These are phyloP conservation scores for Leucophenga montana DNA, from an alignment of 2,888 invertebrate species.

Conservation along the genomic window DNA sequence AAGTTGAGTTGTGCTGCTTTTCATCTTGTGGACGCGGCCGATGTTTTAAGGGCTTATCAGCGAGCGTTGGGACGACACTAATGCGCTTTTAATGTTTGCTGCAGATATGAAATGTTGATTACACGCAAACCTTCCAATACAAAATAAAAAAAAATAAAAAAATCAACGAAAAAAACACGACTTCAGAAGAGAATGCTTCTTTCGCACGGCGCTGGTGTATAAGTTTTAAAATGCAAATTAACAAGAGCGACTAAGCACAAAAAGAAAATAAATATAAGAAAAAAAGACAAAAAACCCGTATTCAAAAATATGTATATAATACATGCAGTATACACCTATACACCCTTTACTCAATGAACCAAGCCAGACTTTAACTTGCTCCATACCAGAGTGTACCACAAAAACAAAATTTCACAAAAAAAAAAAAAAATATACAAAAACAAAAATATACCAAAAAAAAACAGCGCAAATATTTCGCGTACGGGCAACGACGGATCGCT, in stretches of 20 bases:
- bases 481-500: constrained; percentile 2
- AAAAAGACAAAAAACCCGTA: constrained; percentile 6
- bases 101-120: constrained; percentile 73
- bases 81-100: constrained; percentile 74
- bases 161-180: too few relatives aligned
- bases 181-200: too few relatives aligned
- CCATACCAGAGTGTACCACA: not conserved
- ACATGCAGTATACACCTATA: not conserved
- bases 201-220: constrained; percentile 16
- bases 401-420: constrained; percentile 15
- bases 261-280: constrained; percentile 23
- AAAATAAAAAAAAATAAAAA: not conserved
- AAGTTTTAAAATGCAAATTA: constrained; percentile 53
- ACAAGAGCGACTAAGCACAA: constrained; percentile 28
- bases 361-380: not conserved
- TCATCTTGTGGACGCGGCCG: constrained; percentile 16
- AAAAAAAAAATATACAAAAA: not conserved
- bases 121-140: constrained; percentile 46
- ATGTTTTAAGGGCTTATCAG: constrained; percentile 49
- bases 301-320: constrained; percentile 10
- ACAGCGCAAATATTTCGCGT: constrained; percentile 19
- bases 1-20: constrained; percentile 29
- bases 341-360: constrained; percentile 20
- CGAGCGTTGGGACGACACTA: constrained; percentile 68
- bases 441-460: constrained; percentile 6